phyloP scores from a whole-genome alignment of 2,113 vertebrate species.

The Meriones unguiculatus region DNA sequence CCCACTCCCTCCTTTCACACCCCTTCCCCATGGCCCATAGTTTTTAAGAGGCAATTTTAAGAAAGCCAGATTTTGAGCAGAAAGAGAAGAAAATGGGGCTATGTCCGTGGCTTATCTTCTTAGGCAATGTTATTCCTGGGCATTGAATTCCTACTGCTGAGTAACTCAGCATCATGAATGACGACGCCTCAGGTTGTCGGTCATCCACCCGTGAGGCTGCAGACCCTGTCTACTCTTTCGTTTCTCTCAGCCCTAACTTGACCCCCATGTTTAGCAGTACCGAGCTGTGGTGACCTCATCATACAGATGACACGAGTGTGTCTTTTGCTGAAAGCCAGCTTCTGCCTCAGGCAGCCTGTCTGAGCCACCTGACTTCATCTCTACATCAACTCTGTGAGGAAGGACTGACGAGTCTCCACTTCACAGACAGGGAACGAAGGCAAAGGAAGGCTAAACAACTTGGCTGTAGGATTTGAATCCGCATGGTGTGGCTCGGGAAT shows the following conservation, averaged over 20 bases:
- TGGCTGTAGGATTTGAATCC: background rate
- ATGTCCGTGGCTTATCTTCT: too few species aligned
- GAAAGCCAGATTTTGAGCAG: background rate
- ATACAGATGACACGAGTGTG: background rate
- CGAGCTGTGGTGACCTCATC: too few species aligned
- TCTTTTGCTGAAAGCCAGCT: background rate
- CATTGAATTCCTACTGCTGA: background rate
- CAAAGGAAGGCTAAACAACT: background rate
- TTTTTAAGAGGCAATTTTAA: background rate
- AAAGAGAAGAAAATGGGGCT: background rate
- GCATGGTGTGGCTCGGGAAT: background rate
- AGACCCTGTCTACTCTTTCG: too few species aligned
- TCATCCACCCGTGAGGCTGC: fast-evolving
- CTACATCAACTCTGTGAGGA: background rate
- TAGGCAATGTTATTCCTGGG: background rate
- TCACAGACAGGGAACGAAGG: background rate
- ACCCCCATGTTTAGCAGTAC: background rate
- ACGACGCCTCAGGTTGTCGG: fast-evolving
- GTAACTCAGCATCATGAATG: background rate
- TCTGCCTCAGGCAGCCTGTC: background rate
- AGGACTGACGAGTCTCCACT: background rate
- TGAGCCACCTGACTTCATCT: background rate
- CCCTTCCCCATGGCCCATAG: background rate
- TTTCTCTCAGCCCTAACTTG: background rate
- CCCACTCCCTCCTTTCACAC: background rate